Percentiles rank a stretch among this genome's conserved stretches.
These are phyloP conservation scores for Xanthostigma xanthostigma DNA, from an alignment of 2,888 invertebrate species.

Conservation along the genomic window DNA sequence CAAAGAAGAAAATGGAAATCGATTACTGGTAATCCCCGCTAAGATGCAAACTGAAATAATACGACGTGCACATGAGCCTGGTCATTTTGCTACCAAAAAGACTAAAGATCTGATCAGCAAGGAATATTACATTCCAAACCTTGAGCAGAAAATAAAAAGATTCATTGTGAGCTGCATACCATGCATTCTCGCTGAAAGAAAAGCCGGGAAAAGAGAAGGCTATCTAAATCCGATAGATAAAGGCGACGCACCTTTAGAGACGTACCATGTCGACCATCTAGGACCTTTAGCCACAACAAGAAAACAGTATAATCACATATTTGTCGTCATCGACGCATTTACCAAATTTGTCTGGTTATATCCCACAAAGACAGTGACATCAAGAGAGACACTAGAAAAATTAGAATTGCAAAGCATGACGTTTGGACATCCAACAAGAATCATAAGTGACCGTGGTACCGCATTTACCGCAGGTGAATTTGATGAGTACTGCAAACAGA, in stretches of 20 bases:
- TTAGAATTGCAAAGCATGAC: neutral
- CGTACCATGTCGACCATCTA: neutral
- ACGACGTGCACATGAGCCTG: conserved; percentile 8
- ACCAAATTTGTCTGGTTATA: conserved; percentile 24
- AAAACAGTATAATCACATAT: conserved; percentile 21
- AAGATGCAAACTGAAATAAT: conserved; percentile 10
- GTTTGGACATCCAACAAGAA: neutral
- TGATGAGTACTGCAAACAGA: neutral
- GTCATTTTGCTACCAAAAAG: conserved; percentile 13
- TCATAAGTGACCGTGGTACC: neutral
- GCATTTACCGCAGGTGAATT: neutral
- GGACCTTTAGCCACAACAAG: conserved; percentile 15
- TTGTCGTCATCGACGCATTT: conserved; percentile 21
- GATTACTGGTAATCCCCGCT: conserved; percentile 13
- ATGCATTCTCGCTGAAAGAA: neutral
- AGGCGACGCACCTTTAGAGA: neutral
- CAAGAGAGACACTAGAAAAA: neutral
- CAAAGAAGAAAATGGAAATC: conserved; percentile 5
- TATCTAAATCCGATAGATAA: neutral
- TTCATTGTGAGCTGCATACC: neutral
- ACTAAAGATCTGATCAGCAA: conserved; percentile 11
- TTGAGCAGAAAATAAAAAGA: conserved; percentile 11
- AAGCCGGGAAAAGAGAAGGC: neutral
- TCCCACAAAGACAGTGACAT: conserved; percentile 18
- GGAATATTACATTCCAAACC: conserved; percentile 13